Base-by-base conservation (phyloP, 2,888 invertebrate species). In the Luperina testacea region DNA sequence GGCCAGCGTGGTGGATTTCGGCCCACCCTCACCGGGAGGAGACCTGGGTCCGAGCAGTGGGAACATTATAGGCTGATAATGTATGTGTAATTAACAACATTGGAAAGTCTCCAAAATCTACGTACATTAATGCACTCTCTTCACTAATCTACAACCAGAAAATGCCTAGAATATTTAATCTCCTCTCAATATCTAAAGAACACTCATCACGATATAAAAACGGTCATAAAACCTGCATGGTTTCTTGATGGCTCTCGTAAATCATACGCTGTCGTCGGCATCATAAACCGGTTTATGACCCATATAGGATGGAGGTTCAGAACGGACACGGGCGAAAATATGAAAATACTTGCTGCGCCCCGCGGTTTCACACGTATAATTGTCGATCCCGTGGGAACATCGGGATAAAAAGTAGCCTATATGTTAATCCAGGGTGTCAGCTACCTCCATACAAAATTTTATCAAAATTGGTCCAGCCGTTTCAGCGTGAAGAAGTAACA, bases 231-330 rank as follows among this genome's bases (percentile, higher is more conserved):
- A 78, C 77, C 42, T 82, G 59, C 48, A 87, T 80, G 81, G 70
- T 80, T 75, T 78, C 70, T 87, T 85, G 79, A 85, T 75, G 80
- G 61, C 63, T 61, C 69, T 73, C 83, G 64, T 88, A 85, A 85
- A 81, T 88, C 75, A 81, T 88, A 83, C 78, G 79, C 61, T 85
- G 88, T 83, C 75, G 51, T 78, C 63, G 75, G 32, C 24, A 64
- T 53, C 71, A 79, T 88, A 86, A 86, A 87, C 53, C 1, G 32
- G 73, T 86, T 87, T 81, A 88, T 67, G 69, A 75, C 53, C 32
- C 24, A 13, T 75, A 45, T 71, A 69, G 57, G 68, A 51, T 27
- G 38, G n/a, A 59, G 65, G 68, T 72, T 42, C 38, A 63, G 45
- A 63, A 72, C 51, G 86, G 78, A 84, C 78, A 78, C 15, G 75